phyloP scores from a whole-genome alignment of 2,113 vertebrate genomes.

The Thalassarche chlororhynchos region DNA sequence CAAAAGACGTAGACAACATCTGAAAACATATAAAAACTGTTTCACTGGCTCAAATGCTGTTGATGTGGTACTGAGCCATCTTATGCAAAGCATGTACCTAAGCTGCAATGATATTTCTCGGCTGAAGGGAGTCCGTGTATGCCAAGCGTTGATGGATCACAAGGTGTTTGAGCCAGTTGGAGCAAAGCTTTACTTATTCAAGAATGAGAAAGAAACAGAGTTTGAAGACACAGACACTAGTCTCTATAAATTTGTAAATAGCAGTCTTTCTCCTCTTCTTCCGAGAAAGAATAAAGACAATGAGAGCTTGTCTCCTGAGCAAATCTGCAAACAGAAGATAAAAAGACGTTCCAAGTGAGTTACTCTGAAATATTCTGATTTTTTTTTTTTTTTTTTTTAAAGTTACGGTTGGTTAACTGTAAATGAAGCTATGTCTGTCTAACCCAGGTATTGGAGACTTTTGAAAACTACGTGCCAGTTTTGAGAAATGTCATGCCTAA shows the following conservation, averaged over 20 bases:
- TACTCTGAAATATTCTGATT: neutral
- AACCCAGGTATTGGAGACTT: neutral
- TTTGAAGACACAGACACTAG: constrained; percentile 85
- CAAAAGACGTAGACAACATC: constrained; percentile 75
- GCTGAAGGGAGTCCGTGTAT: constrained; percentile 83
- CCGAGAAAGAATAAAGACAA: neutral
- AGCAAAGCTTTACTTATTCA: constrained; percentile 77
- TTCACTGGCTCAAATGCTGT: constrained; percentile 85
- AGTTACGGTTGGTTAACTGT: neutral
- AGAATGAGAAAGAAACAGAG: constrained; percentile 75
- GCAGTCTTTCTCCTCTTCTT: constrained; percentile 15
- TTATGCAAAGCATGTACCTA: constrained; percentile 86
- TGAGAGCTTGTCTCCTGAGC: constrained; percentile 48
- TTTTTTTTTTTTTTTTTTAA: neutral
- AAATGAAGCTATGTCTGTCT: neutral
- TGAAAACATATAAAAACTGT: constrained; percentile 77
- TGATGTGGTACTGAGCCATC: constrained; percentile 83
- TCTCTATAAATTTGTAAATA: constrained; percentile 83
- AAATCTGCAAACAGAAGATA: constrained; percentile 54
- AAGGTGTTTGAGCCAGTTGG: constrained; percentile 84
- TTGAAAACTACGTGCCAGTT: neutral
- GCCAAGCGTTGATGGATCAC: constrained; percentile 87
- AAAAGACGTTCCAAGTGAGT: constrained; percentile 72
- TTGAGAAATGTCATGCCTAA: neutral
- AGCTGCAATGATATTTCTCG: constrained; percentile 82